These are phyloP conservation scores for Pocillopora grandis DNA, from an alignment of 92 coral and sea anemone species.

Conservation along the genomic window DNA sequence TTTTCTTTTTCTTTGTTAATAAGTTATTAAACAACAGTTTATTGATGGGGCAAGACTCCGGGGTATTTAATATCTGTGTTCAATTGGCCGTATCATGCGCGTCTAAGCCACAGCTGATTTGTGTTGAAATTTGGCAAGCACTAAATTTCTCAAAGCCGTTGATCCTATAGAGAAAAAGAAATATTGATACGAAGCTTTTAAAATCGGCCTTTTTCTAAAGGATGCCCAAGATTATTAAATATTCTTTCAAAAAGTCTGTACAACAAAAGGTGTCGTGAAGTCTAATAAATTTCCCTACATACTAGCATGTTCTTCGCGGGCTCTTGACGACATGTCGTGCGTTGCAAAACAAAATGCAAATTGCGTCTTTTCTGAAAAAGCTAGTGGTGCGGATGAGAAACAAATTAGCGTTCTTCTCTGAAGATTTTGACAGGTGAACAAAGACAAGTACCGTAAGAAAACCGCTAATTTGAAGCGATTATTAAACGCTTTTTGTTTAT, in stretches of 20 bases:
- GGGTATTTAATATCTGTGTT: too few relatives aligned
- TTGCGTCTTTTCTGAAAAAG: neutral
- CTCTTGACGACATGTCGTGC: neutral
- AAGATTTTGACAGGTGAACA: constrained; percentile 13
- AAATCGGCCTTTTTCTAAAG: neutral
- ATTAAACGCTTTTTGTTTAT: constrained; percentile 1
- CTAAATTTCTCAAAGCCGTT: too few relatives aligned
- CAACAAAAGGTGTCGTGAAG: neutral
- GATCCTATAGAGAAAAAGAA: neutral
- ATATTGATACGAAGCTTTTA: neutral
- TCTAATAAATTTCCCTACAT: neutral
- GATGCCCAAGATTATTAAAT: neutral
- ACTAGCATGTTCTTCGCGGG: neutral
- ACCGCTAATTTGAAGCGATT: neutral
- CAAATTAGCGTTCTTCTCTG: neutral
- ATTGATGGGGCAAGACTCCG: too few relatives aligned
- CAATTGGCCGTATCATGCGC: too few relatives aligned
- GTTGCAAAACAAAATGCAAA: constrained; percentile 22
- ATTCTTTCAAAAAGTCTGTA: neutral
- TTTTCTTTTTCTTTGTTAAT: too few relatives aligned
- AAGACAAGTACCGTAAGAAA: neutral
- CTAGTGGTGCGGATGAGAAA: neutral
- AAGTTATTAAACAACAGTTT: too few relatives aligned
- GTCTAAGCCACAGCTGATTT: too few relatives aligned
- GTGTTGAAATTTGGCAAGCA: too few relatives aligned